Base-by-base conservation (phyloP, 2,888 invertebrate species). In the Tetranychus piercei region DNA sequence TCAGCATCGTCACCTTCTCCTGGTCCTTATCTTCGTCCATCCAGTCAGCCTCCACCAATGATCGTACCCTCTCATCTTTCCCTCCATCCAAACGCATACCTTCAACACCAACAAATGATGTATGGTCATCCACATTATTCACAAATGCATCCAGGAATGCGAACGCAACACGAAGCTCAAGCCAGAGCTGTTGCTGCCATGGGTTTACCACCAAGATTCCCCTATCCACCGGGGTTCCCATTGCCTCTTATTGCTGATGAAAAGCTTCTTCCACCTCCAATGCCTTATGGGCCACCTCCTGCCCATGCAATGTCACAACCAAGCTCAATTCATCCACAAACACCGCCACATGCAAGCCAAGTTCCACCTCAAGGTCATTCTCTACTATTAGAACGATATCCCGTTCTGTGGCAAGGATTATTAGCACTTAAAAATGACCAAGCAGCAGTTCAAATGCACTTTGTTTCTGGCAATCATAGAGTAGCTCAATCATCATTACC, bases 371-470 rank as follows among this genome's bases (percentile, higher is more conserved):
- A 90, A 81, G 90, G 89, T 11, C 22, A 69, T 22, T 11, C 18
- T 11, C 8, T 23, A 23, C 77, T 79, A 75, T 83, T 84, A 20
- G 88, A 94, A 88, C 88, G 92, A 76, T 94, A 94, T 83, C 95
- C 95, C 11, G 90, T 94, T 71, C 92, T 95, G 90, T 97, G 97
- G 97, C 94, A 95, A 84, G 94, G 97, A 1, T 84, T 92, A 77
- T 84, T 97, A 78, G 95, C 93, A 0, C 85, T 97, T 79, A 97
- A 97, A 85, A 96, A 94, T 82, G 96, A 96, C 84, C 91, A 91
- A 80, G 94, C 95, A 7, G 92, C 92, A 44, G 96, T 97, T 71
- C 96, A 97, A 85, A 96, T 97, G 96, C 95, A 96, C 85, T 94
- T 93, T 83, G 93, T 97, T 78, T 91, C 92, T 80, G 97, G 97